These are phyloP conservation scores for Gasterosteus aculeatus DNA, from an alignment of 2,113 vertebrate genomes.

Conservation along the genomic window DNA sequence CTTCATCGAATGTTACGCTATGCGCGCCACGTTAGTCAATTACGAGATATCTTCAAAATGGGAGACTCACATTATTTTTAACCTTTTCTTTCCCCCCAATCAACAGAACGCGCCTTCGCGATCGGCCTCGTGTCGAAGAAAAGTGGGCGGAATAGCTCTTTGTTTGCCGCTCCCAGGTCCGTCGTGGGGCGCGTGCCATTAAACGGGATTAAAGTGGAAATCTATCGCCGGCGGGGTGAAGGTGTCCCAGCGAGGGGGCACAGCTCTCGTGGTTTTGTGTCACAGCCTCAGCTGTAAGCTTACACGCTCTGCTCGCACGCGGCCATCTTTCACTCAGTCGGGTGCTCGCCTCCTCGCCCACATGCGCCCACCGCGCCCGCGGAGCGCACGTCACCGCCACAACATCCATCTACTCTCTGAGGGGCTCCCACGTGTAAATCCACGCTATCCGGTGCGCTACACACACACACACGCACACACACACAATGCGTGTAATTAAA, in stretches of 20 bases:
- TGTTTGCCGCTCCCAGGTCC: slow-evolving; percentile 1
- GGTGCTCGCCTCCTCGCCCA: slow-evolving; percentile 65
- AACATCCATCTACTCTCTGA: slow-evolving; percentile 75
- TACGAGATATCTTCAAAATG: slow-evolving; percentile 11
- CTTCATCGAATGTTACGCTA: slow-evolving; percentile 24
- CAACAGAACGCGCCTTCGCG: not conserved
- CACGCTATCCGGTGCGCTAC: too few relatives aligned
- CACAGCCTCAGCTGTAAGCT: slow-evolving; percentile 53
- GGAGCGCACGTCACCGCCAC: slow-evolving; percentile 54
- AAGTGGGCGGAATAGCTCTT: slow-evolving; percentile 1
- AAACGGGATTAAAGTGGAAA: slow-evolving; percentile 61
- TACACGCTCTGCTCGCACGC: slow-evolving; percentile 54
- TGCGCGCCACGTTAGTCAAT: not conserved
- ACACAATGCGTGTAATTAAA: slow-evolving; percentile 73
- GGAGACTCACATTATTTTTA: not conserved
- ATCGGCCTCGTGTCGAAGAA: not conserved
- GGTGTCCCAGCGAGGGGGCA: slow-evolving; percentile 60
- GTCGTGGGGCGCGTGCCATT: slow-evolving; percentile 50
- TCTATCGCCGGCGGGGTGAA: slow-evolving; percentile 66
- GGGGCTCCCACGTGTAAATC: slow-evolving; percentile 49
- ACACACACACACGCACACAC: slow-evolving; percentile 14
- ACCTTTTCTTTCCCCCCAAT: not conserved
- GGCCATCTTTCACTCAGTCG: slow-evolving; percentile 76
- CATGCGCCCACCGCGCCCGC: slow-evolving; percentile 65
- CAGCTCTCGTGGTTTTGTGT: slow-evolving; percentile 73